phyloP scores from a whole-genome alignment of 1,140 invertebrate genomes.

The Drosophila ambigua region DNA sequence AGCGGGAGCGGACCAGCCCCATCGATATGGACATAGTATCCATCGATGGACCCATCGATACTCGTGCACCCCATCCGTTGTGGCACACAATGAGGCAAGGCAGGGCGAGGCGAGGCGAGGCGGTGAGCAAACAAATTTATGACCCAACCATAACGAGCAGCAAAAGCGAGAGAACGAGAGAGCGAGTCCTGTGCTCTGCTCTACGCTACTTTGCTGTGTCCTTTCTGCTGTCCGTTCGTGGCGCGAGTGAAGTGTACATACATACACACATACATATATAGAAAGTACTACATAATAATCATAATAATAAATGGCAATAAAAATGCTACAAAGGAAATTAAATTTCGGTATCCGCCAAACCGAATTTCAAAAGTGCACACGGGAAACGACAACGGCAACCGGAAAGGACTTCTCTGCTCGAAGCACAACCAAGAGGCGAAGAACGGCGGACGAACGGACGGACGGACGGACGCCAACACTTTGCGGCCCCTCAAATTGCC shows the following conservation, averaged over 20 bases:
- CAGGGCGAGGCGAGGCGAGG: neutral
- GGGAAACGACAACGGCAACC: slow-evolving; percentile 29
- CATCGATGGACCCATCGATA: slow-evolving; percentile 7
- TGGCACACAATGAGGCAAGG: slow-evolving; percentile 37
- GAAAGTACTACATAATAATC: slow-evolving; percentile 60
- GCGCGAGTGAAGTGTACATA: slow-evolving; percentile 11
- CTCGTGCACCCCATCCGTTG: neutral
- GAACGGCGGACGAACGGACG: neutral
- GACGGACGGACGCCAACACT: slow-evolving; percentile 6
- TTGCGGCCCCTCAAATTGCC: slow-evolving; percentile 42
- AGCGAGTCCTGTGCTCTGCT: neutral
- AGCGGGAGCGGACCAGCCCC: slow-evolving; percentile 3
- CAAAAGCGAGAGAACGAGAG: neutral
- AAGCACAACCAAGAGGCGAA: too few species aligned
- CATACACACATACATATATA: neutral
- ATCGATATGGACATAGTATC: slow-evolving; percentile 5
- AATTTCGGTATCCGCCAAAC: slow-evolving; percentile 59
- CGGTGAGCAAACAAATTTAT: slow-evolving; percentile 60
- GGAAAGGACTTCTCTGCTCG: too few species aligned
- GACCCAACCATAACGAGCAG: slow-evolving; percentile 43
- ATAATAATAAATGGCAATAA: slow-evolving; percentile 69
- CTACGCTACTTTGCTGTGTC: neutral
- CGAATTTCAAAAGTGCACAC: slow-evolving; percentile 51
- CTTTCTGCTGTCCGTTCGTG: neutral
- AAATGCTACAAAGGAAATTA: slow-evolving; percentile 65